Base-by-base conservation (phyloP, 1,140 invertebrate genomes). In the Drosophila saltans region DNA sequence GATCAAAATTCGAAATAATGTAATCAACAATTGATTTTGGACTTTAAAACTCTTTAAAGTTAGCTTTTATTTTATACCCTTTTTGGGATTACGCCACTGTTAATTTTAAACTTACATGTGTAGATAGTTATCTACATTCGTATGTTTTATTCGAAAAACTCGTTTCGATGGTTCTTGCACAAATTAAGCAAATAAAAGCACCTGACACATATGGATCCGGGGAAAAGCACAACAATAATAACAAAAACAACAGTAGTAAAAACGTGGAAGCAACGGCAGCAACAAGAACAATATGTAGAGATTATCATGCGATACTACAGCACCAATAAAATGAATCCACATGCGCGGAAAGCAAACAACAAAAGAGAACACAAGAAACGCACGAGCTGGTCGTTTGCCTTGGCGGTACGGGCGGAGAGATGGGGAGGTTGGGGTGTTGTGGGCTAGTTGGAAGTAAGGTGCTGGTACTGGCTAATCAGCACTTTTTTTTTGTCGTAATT, bases 301-400 rank as follows among this genome's bases (percentile, higher is more conserved):
- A 89, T 89, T 79, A 91, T 90, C 89, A 91, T 83, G 77, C 84
- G 89, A 91, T 91, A 88, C 73, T 75, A 55, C 59, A 80, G 79
- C 73, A 85, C 89, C 89, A 91, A 91, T 91, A 89, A 91, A 89
- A 91, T 36, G 79, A 89, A 91, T 85, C 89, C 89, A 91, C 89
- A 91, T 85, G 82, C 69, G 62, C 62, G 69, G 33, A 45, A 70
- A 68, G 59, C 52, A 66, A 73, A 28, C n/a, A 28, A 26, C 36
- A 36, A 52, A 65, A 65, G 10, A 59, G 39, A 59, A 64, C 69
- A 62, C 58, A 69, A 76, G 72, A 75, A 63, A 74, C 75, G 75
- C 72, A 67, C 45, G 56, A 56, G 57, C 58, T 24, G 2, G 33
- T 7, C 33, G 33, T 36, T 36, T 36, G 33, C 33, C 36, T 26